Percentiles rank a stretch among this genome's conserved stretches.
Conservation (phyloP, 2,113 vertebrate species). For the Motacilla alba region DNA sequence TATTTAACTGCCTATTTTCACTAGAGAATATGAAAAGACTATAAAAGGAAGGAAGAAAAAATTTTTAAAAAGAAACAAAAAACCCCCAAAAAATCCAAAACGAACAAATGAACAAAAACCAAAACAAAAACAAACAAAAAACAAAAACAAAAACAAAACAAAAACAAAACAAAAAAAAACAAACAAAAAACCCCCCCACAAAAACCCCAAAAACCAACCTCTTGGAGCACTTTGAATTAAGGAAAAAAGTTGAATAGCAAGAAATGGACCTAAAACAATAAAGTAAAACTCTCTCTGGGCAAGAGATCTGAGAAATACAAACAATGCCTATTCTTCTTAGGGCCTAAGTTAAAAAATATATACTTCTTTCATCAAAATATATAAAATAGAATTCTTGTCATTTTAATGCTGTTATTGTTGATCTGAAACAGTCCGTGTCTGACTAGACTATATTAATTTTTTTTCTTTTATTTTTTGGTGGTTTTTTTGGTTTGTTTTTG, state of each 20-base stretch:
- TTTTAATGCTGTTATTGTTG: not conserved
- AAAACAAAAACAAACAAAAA: not conserved
- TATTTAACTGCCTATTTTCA: not conserved
- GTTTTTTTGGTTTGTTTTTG: not conserved
- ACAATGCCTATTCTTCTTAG: not conserved
- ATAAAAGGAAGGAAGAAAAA: not conserved
- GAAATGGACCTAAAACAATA: slow-evolving; percentile 34
- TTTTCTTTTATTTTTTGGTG: not conserved
- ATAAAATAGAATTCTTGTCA: not conserved
- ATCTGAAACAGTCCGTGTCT: not conserved
- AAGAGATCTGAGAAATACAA: slow-evolving; percentile 22
- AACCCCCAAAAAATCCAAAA: not conserved
- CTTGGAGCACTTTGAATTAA: slow-evolving; percentile 30
- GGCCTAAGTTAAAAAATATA: not conserved
- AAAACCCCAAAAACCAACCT: not conserved
- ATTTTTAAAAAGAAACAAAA: not conserved
- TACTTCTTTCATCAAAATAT: not conserved
- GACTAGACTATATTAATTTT: not conserved
- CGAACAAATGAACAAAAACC: not conserved
- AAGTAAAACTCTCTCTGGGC: slow-evolving; percentile 20
- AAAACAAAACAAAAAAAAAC: not conserved
- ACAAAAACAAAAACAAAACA: not conserved
- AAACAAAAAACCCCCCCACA: not conserved
- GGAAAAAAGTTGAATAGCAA: slow-evolving; percentile 10
- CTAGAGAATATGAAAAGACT: slow-evolving; percentile 7